These are phyloP conservation scores for Microctenopoma stevenorrisi DNA, from an alignment of 2,797 vertebrate genomes.

Conservation along the genomic window DNA sequence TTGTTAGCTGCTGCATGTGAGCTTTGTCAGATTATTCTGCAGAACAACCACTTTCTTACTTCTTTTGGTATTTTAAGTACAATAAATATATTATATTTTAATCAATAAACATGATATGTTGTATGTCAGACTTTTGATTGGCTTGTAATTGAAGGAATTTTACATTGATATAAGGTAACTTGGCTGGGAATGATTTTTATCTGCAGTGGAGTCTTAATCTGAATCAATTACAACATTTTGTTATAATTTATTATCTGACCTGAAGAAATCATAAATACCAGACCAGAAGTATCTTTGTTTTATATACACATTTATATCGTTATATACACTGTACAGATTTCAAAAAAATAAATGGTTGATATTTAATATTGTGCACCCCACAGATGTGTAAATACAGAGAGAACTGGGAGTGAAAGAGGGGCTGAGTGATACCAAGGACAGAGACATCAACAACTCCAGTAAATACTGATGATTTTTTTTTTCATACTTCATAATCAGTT, in stretches of 20 bases:
- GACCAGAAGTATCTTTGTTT: slow-evolving; percentile 75
- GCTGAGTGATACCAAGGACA: slow-evolving; percentile 71
- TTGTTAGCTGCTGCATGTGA: no score
- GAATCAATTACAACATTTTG: not conserved
- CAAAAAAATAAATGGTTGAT: slow-evolving; percentile 82
- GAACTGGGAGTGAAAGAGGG: slow-evolving; percentile 63
- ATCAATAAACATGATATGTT: no score
- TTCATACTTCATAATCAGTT: slow-evolving; percentile 70
- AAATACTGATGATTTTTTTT: slow-evolving; percentile 64
- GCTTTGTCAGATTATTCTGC: no score
- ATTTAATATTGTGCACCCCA: slow-evolving; percentile 84
- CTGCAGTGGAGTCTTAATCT: not conserved
- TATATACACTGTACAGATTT: slow-evolving; percentile 87
- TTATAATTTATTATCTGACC: not conserved
- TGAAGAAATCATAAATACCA: slow-evolving; percentile 64
- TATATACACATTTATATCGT: slow-evolving; percentile 85
- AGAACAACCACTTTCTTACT: no score
- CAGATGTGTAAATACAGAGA: slow-evolving; percentile 76
- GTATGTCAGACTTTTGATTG: no score
- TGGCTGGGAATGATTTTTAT: not conserved
- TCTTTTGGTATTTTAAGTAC: no score
- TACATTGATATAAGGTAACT: not conserved
- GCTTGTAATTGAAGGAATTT: not conserved
- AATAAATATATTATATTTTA: no score
- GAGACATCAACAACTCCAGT: slow-evolving; percentile 73